A percentile compares a stretch with the other conserved stretches of the same genome.
phyloP scores from a whole-genome alignment of 37 sponge, comb jelly and placozoan genomes.

The Mnemiopsis leidyi region DNA sequence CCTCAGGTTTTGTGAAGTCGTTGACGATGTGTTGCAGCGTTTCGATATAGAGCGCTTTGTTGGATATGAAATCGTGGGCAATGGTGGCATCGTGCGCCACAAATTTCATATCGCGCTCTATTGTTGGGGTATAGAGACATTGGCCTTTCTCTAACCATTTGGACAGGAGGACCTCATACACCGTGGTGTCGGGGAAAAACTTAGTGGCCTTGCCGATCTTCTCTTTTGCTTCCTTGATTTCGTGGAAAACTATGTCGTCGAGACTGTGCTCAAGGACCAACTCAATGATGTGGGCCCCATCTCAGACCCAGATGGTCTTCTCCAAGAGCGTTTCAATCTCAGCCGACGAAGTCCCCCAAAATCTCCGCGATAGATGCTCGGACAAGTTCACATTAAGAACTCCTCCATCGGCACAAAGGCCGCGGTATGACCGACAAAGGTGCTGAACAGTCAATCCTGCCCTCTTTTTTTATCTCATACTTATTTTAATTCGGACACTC shows the following conservation, averaged over 20 bases:
- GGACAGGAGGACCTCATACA: background rate
- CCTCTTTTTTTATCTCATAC: background rate
- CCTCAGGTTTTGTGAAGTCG: background rate
- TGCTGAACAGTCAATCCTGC: background rate
- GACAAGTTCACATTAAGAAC: background rate
- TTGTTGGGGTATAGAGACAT: background rate
- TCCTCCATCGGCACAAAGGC: slow-evolving; percentile 21
- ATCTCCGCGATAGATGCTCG: background rate
- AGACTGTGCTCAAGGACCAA: background rate
- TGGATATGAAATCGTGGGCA: background rate
- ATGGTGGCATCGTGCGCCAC: background rate
- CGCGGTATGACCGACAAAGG: background rate
- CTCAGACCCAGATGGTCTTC: background rate
- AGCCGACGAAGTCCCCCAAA: background rate
- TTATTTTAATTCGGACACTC: no score
- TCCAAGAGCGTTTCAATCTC: background rate
- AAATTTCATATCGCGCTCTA: background rate
- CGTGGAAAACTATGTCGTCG: background rate
- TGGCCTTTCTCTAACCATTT: background rate
- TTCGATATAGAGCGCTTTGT: background rate
- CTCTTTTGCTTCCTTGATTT: background rate
- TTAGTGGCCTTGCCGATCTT: background rate
- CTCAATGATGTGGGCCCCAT: background rate
- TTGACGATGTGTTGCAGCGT: background rate
- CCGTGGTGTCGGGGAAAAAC: background rate